Percentiles rank a stretch among this genome's conserved stretches.
These are phyloP conservation scores for Syngnathus scovelli DNA, from an alignment of 2,113 vertebrate genomes.

Conservation along the genomic window DNA sequence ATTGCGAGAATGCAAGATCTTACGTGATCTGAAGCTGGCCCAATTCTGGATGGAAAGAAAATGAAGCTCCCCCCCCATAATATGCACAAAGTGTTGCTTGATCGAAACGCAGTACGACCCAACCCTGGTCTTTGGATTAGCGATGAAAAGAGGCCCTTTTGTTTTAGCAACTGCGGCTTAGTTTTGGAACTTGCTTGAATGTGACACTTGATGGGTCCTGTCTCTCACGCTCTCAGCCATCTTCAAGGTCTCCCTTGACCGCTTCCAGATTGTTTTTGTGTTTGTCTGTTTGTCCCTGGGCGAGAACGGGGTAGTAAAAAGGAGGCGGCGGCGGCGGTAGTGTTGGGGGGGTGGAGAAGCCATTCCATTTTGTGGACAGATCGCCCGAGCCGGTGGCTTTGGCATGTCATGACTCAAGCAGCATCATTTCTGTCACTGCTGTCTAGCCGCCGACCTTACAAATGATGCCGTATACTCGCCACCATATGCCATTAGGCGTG, in stretches of 20 bases:
- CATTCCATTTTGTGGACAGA: conserved; percentile 75
- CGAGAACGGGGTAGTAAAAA: conserved; percentile 45
- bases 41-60: too few species aligned
- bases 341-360: neutral
- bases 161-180: conserved; percentile 7
- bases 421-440: conserved; percentile 72
- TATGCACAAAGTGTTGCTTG: neutral
- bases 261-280: conserved; percentile 60
- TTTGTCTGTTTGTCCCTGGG: conserved; percentile 60
- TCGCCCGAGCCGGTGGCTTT: conserved; percentile 65
- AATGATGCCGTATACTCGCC: conserved; percentile 69
- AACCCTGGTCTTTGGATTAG: neutral
- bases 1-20: too few species aligned
- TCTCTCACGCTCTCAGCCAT: conserved; percentile 49
- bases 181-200: neutral
- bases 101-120: neutral
- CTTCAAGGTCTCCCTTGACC: conserved; percentile 60
- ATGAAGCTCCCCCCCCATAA: too few species aligned
- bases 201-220: conserved; percentile 46
- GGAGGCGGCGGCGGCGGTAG: neutral
- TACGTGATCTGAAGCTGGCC: too few species aligned
- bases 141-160: too few species aligned
- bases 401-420: conserved; percentile 75
- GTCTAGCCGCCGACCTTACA: conserved; percentile 68
- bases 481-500: conserved; percentile 69